Conservation (phyloP, 92 coral and sea anemone species). For the Paragorgia papillata region DNA sequence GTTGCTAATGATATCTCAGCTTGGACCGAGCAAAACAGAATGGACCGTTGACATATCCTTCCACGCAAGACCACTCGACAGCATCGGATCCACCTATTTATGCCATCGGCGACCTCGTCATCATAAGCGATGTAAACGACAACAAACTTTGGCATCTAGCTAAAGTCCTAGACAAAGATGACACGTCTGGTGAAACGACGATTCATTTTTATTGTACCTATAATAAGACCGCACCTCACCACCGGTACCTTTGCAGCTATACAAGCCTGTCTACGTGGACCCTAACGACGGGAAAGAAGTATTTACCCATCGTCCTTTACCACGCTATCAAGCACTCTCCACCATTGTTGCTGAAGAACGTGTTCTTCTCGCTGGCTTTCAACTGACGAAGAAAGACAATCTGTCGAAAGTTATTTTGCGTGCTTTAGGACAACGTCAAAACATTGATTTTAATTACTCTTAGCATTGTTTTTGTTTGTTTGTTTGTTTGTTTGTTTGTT, state of each 20-base stretch:
- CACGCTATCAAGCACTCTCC: conserved; percentile 18
- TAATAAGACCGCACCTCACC: conserved; percentile 4
- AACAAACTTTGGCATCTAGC: conserved; percentile 1
- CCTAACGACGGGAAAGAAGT: conserved; percentile 22
- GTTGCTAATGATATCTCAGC: too few species aligned
- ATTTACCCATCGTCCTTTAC: conserved; percentile 19
- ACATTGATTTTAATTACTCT: too few species aligned
- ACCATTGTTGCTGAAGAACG: conserved; percentile 7
- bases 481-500: too few species aligned
- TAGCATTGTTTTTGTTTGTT: too few species aligned
- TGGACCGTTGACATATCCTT: not conserved
- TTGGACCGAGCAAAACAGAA: too few species aligned
- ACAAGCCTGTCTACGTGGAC: conserved; percentile 13
- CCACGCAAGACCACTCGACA: not conserved
- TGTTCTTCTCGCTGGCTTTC: not conserved
- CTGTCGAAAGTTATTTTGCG: not conserved
- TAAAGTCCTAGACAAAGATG: conserved; percentile 6
- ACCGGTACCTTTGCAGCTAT: conserved; percentile 16
- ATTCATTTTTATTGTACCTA: conserved; percentile 1
- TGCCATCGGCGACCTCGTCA: not conserved
- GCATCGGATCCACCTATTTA: not conserved
- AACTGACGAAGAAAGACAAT: conserved; percentile 2
- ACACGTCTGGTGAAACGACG: not conserved
- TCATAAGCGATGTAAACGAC: not conserved
- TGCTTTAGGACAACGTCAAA: not conserved